phyloP scores from a whole-genome alignment of 2,113 vertebrate genomes.

The Malurus alboscapulatus region DNA sequence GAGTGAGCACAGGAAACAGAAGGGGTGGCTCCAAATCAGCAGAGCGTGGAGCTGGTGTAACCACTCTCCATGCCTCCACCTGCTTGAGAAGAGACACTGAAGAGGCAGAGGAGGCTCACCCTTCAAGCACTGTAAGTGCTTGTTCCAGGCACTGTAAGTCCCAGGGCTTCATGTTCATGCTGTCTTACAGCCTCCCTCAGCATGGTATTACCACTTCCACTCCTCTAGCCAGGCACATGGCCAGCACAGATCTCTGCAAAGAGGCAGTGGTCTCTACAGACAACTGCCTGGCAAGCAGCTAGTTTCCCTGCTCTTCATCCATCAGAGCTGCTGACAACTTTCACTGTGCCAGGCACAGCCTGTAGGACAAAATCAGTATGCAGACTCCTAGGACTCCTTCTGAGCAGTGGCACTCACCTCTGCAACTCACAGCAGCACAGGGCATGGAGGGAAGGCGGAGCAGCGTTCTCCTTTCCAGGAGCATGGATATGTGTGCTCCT shows the following conservation, averaged over 20 bases:
- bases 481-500: background rate
- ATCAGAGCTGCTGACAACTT: constrained; percentile 8
- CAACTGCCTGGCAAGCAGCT: background rate
- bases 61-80: background rate
- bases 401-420: background rate
- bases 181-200: background rate
- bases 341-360: background rate
- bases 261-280: constrained; percentile 22
- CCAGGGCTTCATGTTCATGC: background rate
- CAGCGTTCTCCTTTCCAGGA: background rate
- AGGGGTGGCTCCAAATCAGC: background rate
- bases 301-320: constrained; percentile 1
- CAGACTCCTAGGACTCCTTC: background rate
- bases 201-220: background rate
- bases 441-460: background rate
- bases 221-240: background rate
- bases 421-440: background rate
- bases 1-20: background rate
- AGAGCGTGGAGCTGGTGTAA: background rate
- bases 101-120: background rate
- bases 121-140: background rate
- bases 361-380: background rate
- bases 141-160: background rate
- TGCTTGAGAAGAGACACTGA: background rate
- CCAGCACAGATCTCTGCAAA: constrained; percentile 29